These are phyloP conservation scores for Amblyopsis rosae DNA, from an alignment of 2,113 vertebrate genomes.

Conservation along the genomic window DNA sequence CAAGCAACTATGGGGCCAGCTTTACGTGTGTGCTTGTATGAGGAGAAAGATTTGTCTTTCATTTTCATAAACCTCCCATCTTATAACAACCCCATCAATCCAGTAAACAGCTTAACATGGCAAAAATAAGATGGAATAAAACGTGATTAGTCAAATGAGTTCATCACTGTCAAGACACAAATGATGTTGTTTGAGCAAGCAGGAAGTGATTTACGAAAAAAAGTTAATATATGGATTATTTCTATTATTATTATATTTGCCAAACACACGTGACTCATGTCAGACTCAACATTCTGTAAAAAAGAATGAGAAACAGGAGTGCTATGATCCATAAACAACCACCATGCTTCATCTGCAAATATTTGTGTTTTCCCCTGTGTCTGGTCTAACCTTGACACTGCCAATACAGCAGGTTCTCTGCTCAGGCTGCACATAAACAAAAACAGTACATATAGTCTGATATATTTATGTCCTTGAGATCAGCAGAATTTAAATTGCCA, in stretches of 20 bases:
- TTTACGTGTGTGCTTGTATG: background rate
- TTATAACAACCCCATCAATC: constrained; percentile 64
- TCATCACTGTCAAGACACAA: constrained; percentile 27
- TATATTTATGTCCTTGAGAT: background rate
- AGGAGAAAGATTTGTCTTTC: constrained; percentile 62
- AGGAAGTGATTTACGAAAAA: background rate
- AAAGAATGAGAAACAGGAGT: constrained; percentile 31
- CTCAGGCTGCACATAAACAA: constrained; percentile 12
- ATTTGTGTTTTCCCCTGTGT: constrained; percentile 55
- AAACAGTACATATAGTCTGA: background rate
- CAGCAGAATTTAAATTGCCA: background rate
- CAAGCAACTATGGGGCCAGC: constrained; percentile 1
- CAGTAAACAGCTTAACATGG: constrained; percentile 35
- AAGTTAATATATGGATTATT: background rate
- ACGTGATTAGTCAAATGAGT: constrained; percentile 41
- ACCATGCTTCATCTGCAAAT: constrained; percentile 71
- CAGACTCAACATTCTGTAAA: constrained; percentile 4
- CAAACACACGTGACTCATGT: background rate
- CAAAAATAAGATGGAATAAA: constrained; percentile 35
- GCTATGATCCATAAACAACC: constrained; percentile 55
- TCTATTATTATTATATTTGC: background rate
- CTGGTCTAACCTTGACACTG: constrained; percentile 53
- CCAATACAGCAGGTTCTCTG: constrained; percentile 5
- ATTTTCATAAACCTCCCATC: constrained; percentile 79
- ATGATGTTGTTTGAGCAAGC: constrained; percentile 30